Evolutionary conservation across 2,888 invertebrate genomes (phyloP).

Genomic region (Epistrophe grossulariae): DNA sequence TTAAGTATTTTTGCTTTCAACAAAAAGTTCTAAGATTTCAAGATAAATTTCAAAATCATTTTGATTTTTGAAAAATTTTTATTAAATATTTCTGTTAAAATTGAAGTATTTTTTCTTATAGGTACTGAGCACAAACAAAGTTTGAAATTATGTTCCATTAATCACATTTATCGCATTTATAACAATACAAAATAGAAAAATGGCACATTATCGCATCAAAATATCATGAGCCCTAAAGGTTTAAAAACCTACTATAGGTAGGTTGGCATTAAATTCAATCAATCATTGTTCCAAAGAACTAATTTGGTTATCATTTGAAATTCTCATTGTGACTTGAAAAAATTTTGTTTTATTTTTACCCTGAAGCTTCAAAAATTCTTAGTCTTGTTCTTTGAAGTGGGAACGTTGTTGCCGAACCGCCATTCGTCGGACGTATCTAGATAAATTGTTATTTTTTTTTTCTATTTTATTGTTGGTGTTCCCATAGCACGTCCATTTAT

Average conservation of each 20-base stretch:
- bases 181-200: background rate
- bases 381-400: slow-evolving; percentile 6
- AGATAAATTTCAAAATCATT: no score
- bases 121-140: no score
- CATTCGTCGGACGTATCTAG: background rate
- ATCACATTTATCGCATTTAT: background rate
- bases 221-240: background rate
- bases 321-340: background rate
- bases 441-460: background rate
- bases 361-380: slow-evolving; percentile 2
- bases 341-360: slow-evolving; percentile 5
- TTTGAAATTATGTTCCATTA: no score
- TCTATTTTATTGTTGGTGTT: slow-evolving; percentile 5
- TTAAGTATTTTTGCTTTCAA: no score
- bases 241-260: background rate
- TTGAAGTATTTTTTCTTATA: no score
- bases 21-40: no score
- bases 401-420: background rate
- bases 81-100: no score
- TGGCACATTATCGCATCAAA: background rate
- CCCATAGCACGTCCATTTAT: slow-evolving; percentile 79
- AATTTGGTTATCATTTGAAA: slow-evolving; percentile 11
- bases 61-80: no score
- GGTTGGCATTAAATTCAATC: background rate
- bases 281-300: slow-evolving; percentile 6